Conservation (phyloP, 2,797 vertebrate genomes). For the Gymnopithys bicolor region DNA sequence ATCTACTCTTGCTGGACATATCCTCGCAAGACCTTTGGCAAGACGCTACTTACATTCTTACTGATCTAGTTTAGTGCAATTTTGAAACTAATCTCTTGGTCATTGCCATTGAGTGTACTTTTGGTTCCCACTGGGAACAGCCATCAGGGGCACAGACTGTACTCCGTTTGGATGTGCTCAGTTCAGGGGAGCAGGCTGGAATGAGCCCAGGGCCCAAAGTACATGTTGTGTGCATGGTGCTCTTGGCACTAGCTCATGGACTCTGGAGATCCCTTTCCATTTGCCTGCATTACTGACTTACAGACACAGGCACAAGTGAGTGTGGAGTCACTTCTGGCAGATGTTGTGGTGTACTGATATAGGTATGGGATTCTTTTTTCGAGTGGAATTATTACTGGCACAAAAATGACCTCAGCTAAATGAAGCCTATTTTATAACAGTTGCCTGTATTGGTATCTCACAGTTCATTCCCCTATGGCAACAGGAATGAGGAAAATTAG, state of each 20-base stretch:
- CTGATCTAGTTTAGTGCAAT: neutral
- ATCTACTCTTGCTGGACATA: neutral
- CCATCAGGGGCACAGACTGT: neutral
- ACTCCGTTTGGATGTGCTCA: neutral
- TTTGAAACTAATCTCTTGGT: neutral
- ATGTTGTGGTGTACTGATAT: neutral
- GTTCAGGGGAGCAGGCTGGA: neutral
- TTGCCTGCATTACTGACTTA: neutral
- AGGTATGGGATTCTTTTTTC: neutral
- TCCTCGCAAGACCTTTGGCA: neutral
- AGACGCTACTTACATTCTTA: neutral
- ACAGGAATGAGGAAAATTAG: neutral
- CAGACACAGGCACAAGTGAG: neutral
- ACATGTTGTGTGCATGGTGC: fast-evolving
- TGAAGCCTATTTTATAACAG: neutral
- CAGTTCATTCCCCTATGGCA: neutral
- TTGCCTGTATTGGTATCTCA: neutral
- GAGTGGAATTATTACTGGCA: neutral
- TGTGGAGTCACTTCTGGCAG: neutral
- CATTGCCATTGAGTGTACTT: neutral
- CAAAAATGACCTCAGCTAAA: neutral
- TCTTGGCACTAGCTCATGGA: neutral
- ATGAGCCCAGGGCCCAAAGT: fast-evolving
- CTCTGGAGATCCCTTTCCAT: neutral
- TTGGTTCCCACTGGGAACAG: neutral